A percentile compares a stretch with the other conserved stretches of the same genome.
phyloP scores from a whole-genome alignment of 2,888 invertebrate species.

The Netelia inedita region DNA sequence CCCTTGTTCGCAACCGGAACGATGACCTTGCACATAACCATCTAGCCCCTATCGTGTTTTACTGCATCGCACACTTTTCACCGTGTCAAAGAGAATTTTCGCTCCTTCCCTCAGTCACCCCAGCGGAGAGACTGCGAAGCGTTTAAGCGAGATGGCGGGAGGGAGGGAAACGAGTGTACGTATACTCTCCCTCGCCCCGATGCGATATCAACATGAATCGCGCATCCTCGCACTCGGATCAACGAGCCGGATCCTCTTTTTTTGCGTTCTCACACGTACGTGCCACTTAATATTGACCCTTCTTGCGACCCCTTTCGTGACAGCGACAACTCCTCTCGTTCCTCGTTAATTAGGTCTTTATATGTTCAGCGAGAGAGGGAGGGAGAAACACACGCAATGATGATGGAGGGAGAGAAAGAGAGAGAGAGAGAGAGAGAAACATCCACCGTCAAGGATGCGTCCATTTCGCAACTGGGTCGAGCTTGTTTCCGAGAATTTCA shows the following conservation, averaged over 20 bases:
- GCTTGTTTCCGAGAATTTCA: slow-evolving; percentile 12
- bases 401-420: not conserved
- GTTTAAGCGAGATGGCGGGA: slow-evolving; percentile 33
- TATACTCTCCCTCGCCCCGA: not conserved
- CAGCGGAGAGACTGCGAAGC: slow-evolving; percentile 32
- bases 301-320: not conserved
- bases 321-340: not conserved
- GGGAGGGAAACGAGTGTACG: slow-evolving; percentile 6
- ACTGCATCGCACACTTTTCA: slow-evolving; percentile 7
- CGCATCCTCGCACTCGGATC: slow-evolving; percentile 20
- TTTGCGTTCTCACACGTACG: not conserved
- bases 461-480: slow-evolving; percentile 42
- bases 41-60: not conserved
- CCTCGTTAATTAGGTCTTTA: slow-evolving; percentile 52
- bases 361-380: slow-evolving; percentile 15
- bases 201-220: slow-evolving; percentile 5
- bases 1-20: not conserved
- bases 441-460: slow-evolving; percentile 15
- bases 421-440: not conserved
- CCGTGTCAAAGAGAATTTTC: slow-evolving; percentile 28
- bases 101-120: slow-evolving; percentile 20
- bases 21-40: slow-evolving; percentile 26
- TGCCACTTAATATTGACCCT: slow-evolving; percentile 2
- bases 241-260: slow-evolving; percentile 32
- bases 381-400: not conserved